Evolutionary conservation across 2,888 invertebrate species (phyloP), one percentile per base, ranked within the genome.

Genomic region (Leucania comma): DNA sequence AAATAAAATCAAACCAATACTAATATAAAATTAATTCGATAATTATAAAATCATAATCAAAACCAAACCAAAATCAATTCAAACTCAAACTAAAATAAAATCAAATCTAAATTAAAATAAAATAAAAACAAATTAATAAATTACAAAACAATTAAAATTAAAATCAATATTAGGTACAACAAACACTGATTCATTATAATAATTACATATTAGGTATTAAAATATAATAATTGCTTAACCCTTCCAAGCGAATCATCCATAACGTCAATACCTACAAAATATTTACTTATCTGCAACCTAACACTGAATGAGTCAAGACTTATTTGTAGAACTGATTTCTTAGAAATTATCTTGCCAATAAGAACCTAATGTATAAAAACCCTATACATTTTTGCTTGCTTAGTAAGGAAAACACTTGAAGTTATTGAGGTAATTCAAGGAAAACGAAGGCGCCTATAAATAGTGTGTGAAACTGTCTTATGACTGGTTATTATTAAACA

Each of bases 241-340:
- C 4, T 59, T 60, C 72, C n/a, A n/a, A 48, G 5, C 6, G 22
- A 76, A 54, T 26, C n/a, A 14, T 26, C 22, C 9, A 0, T 50
- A 42, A 61, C 61, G 12, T 10, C n/a, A 50, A 35, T 61, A n/a
- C 14, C 24, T 26, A 9, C 54, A 50, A 51, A 66, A 63, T 57
- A 57, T 74, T 68, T 62, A 32, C 35, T 26, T 67, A 53, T 35
- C 64, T n/a, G 12, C 35, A 59, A 61, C 20, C 35, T 48, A 32
- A 65, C 26, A 4, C 26, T 6, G 24, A 51, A 48, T 63, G 53
- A 64, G 29, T 69, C 32, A 66, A 12, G 3, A 59, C 12, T 53
- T 78, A 78, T 70, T 70, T 78, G 64, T 64, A 35, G 8, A 62
- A 38, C 51, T 14, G 24, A 17, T 3, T 67, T 70, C 75, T 29